phyloP scores from a whole-genome alignment of 2,888 invertebrate genomes.

The Lepeophtheirus nordmannii region DNA sequence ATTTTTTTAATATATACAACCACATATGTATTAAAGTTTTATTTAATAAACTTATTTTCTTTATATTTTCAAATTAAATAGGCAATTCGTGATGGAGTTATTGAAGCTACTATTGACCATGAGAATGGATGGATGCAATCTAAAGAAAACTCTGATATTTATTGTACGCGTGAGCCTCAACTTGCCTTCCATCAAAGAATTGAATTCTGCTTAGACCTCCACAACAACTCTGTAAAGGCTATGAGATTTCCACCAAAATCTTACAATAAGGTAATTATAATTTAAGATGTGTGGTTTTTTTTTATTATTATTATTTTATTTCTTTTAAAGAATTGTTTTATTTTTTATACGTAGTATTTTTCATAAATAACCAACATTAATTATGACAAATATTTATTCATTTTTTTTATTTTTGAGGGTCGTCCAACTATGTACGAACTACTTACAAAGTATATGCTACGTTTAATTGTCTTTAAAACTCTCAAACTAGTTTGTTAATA shows the following conservation, averaged over 20 bases:
- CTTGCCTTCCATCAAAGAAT: conserved; percentile 92
- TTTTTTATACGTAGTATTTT: no score
- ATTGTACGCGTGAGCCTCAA: conserved; percentile 89
- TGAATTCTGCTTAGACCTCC: conserved; percentile 88
- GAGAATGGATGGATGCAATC: conserved; percentile 92
- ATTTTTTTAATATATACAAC: neutral
- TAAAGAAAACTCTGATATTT: conserved; percentile 90
- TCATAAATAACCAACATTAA: no score
- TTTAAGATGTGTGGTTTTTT: no score
- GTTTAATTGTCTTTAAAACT: no score
- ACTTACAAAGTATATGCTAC: no score
- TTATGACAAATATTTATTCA: no score
- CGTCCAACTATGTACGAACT: no score
- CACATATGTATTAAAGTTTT: neutral
- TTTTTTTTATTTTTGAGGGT: no score
- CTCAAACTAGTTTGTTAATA: no score
- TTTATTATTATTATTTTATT: no score
- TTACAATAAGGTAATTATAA: conserved; percentile 46
- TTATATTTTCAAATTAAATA: conserved; percentile 27
- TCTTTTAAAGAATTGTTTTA: no score
- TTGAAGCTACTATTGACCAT: conserved; percentile 89
- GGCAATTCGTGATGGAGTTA: conserved; percentile 92
- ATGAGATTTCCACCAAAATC: conserved; percentile 99
- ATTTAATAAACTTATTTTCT: neutral
- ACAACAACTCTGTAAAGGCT: conserved; percentile 97